Evolutionary conservation across 2,888 invertebrate genomes (phyloP).

Genomic region (Sarcophaga subvicina): DNA sequence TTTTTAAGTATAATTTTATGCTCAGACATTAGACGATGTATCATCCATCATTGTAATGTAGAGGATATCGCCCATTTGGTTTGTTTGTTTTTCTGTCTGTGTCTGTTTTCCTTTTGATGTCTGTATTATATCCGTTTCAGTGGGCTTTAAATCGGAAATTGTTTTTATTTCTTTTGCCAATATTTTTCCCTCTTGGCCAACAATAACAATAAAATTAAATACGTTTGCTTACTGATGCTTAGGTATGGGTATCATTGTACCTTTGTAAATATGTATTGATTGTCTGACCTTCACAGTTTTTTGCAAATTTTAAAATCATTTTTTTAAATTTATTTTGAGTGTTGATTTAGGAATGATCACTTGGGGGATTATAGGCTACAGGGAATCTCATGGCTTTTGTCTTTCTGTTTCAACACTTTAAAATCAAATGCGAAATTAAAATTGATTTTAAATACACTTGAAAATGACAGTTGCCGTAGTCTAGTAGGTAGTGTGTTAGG

Average conservation of each 20-base stretch:
- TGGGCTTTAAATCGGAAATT: constrained; percentile 57
- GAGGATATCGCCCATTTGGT: background rate
- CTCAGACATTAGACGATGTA: too few species aligned
- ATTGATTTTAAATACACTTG: too few species aligned
- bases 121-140: constrained; percentile 65
- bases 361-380: too few species aligned
- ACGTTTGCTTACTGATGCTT: background rate
- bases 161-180: constrained; percentile 8
- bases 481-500: too few species aligned
- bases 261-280: constrained; percentile 9
- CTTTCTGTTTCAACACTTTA: too few species aligned
- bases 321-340: too few species aligned
- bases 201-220: background rate
- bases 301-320: background rate
- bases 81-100: background rate
- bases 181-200: background rate
- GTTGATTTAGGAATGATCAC: too few species aligned
- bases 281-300: constrained; percentile 37
- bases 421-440: too few species aligned
- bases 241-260: constrained; percentile 1
- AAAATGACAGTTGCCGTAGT: too few species aligned
- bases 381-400: too few species aligned
- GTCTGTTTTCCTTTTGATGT: constrained; percentile 27
- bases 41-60: too few species aligned
- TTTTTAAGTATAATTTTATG: too few species aligned